Evolutionary conservation across 2,888 invertebrate species (phyloP), one percentile per base, ranked within the genome.

Genomic region (Hirtodrosophila trivittata): DNA sequence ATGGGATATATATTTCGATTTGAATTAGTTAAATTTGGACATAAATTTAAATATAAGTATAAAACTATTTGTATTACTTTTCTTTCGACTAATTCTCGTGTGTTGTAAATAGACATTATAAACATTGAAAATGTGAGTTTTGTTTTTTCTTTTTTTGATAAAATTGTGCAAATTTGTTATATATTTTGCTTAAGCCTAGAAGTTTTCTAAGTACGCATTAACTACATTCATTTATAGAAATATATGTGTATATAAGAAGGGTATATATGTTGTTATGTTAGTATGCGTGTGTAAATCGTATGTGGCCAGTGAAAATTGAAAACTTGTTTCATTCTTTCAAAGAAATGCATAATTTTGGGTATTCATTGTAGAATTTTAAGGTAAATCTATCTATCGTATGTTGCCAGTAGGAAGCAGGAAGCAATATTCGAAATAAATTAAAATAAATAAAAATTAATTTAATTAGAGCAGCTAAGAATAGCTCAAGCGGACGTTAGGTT

Each of bases 161-260:
- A 82, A 85, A 81, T 85, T 81, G 85, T 81, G 85, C 81, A 85
- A 71, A 68, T 75, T 54, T 54, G 74, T 57, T 52, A 54, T 47
- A 60, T 60, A 66, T 46, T 62, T 71, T 57, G 64, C 65, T 75
- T 82, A 82, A 43, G 35, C 32, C 57, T 84, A 66, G 60, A 52
- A 41, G 59, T 58, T 62, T 39, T 14, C 73, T 73, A 69, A 57
- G 47, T 38, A 55, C 21, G 51, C 38, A 12, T 65, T 75, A 13
- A 33, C 67, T 77, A 74, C 55, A 33, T 56, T 69, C 16, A 54
- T 49, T 51, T 55, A 38, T 8, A 35, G 30, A 21, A 4, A 46
- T 46, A 28, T 30, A n/a, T n/a, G n/a, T n/a, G n/a, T n/a, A n/a
- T n/a, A n/a, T n/a, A n/a, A n/a, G n/a, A n/a, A n/a, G n/a, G n/a